Evolutionary conservation across 2,888 invertebrate species (phyloP).

Genomic region (Erebia palarica): DNA sequence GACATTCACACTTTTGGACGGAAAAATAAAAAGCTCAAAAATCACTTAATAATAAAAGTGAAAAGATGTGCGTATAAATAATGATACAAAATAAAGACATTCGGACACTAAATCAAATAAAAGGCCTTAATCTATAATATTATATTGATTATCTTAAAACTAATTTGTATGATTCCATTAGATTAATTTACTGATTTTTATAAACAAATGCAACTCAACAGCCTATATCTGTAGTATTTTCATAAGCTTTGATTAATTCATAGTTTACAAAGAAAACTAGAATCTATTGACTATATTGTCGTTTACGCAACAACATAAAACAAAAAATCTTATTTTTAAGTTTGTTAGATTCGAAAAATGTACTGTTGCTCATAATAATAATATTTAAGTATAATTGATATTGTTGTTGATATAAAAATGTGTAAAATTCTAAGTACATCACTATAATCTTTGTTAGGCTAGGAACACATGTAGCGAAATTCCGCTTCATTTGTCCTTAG

Average conservation of each 20-base stretch:
- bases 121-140: constrained; percentile 20
- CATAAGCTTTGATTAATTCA: no score
- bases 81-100: not conserved
- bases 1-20: constrained; percentile 64
- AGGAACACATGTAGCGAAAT: no score
- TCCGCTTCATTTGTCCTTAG: no score
- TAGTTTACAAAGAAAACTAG: no score
- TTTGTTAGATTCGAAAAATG: no score
- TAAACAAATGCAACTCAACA: not conserved
- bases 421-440: constrained; percentile 4
- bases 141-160: constrained; percentile 11
- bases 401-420: not conserved
- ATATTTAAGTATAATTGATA: no score
- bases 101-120: not conserved
- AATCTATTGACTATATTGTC: no score
- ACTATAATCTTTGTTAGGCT: not conserved
- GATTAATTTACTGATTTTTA: constrained; percentile 11
- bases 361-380: no score
- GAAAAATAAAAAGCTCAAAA: constrained; percentile 57
- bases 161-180: constrained; percentile 32
- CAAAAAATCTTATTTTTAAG: no score
- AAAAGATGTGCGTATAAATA: not conserved
- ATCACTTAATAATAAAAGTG: constrained; percentile 16
- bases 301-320: no score
- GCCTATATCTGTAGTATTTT: not conserved